Base-by-base conservation (phyloP, 2,797 vertebrate species). In the Girardinus metallicus region DNA sequence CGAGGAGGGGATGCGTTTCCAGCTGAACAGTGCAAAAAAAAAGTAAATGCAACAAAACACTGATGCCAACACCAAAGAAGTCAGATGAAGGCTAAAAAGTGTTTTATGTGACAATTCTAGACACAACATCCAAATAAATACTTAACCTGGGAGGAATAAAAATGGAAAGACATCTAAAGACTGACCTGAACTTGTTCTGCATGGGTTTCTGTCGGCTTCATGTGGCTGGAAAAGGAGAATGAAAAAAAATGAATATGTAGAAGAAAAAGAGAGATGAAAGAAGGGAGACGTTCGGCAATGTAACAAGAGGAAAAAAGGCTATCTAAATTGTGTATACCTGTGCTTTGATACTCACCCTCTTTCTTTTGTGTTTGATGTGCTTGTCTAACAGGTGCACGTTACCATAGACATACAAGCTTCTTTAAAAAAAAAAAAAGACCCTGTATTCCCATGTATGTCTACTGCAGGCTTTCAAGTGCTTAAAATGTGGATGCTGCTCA, bases 171-270 rank as follows among this genome's bases (percentile, higher is more conserved):
- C 64, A 76, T 53, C 62, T 36, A 8, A 2, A 31, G 34, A 76
- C 91, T 82, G 78, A 95, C 94, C 90, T 91, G 85, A 15, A 91
- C 84, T 12, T 91, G 87, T 74, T 88, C 87, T 1, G 29, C 73
- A 49, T 83, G 86, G 70, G 18, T 64, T 7, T 83, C 74, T 51
- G 5, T 13, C 68, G 87, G 80, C 75, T 91, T 79, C 92, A 84
- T 91, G 86, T n/a, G 57, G 62, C 94, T 95, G 83, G 46, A 81
- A 77, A 77, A 72, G 78, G 2, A 79, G 29, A 55, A 70, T 73
- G 47, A 80, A 73, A 49, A 3, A 9, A 12, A 1, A 36, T 36
- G 41, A 53, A 73, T 23, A 23, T 10, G 16, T 49, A 12, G 2
- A 49, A 51, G 21, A 51, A 73, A 49, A 74, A 64, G 39, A 49